Evolutionary conservation across 2,113 vertebrate genomes (phyloP).

Genomic region (Prinia subflava): DNA sequence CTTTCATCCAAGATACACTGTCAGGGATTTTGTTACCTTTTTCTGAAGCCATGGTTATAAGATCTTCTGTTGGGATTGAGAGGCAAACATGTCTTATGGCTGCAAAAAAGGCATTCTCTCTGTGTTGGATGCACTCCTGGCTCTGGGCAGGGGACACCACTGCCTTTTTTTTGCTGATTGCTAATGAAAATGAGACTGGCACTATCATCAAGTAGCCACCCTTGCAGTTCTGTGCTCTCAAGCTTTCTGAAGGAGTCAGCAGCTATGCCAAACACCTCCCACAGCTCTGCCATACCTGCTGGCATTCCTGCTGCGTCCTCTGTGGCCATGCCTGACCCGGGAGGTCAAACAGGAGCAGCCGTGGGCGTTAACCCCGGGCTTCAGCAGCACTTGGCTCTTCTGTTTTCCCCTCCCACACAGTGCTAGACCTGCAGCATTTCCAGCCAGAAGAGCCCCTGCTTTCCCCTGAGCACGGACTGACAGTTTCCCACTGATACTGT

Average conservation of each 20-base stretch:
- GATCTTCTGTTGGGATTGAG: not conserved
- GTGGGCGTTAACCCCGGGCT: not conserved
- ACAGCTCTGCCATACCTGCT: not conserved
- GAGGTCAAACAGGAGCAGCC: not conserved
- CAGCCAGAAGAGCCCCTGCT: not conserved
- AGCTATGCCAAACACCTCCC: not conserved
- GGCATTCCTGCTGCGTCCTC: accelerated
- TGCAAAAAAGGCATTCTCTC: not conserved
- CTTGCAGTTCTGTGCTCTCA: not conserved
- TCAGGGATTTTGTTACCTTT: not conserved
- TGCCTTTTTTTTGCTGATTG: not conserved
- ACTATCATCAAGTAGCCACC: not conserved
- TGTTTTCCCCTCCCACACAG: not conserved
- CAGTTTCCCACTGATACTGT: not conserved
- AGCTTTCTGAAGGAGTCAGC: not conserved
- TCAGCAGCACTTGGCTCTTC: not conserved
- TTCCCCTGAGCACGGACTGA: not conserved
- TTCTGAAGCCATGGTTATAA: not conserved
- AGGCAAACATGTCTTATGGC: not conserved
- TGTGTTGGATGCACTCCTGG: not conserved
- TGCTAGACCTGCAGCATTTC: not conserved
- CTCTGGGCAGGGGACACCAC: not conserved
- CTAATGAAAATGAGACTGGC: not conserved
- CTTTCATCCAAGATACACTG: not conserved
- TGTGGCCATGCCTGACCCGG: accelerated